Percentiles rank a stretch among this genome's conserved stretches.
Conservation (phyloP, 2,888 invertebrate species). For the Frankliniella intonsa region DNA sequence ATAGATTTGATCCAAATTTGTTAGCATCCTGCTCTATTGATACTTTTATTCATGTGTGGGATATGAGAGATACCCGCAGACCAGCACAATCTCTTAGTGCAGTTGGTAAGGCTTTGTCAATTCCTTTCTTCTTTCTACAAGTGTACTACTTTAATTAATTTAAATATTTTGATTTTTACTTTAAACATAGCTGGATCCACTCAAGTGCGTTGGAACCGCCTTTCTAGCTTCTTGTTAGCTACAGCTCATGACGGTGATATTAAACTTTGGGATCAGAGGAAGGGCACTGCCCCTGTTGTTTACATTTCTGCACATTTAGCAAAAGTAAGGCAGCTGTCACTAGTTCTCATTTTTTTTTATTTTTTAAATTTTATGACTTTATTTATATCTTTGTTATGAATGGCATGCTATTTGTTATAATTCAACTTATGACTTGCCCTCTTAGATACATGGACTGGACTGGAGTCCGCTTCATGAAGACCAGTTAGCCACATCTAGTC, state of each 20-base stretch:
- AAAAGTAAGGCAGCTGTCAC: slow-evolving; percentile 45
- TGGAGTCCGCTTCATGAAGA: slow-evolving; percentile 86
- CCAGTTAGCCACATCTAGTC: slow-evolving; percentile 85
- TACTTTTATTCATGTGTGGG: slow-evolving; percentile 91
- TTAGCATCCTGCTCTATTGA: slow-evolving; percentile 90
- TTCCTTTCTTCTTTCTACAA: slow-evolving; percentile 11
- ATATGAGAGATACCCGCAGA: slow-evolving; percentile 76
- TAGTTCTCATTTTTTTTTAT: slow-evolving; percentile 30
- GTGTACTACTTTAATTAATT: not conserved
- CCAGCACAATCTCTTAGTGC: slow-evolving; percentile 81
- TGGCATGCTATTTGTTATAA: slow-evolving; percentile 19
- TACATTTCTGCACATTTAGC: slow-evolving; percentile 90
- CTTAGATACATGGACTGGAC: slow-evolving; percentile 86
- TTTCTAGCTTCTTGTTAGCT: slow-evolving; percentile 76
- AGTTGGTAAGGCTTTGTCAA: slow-evolving; percentile 60
- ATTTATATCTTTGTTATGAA: not conserved
- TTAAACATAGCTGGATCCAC: slow-evolving; percentile 71
- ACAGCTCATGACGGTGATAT: slow-evolving; percentile 95
- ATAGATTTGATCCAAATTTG: slow-evolving; percentile 67
- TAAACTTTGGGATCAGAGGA: slow-evolving; percentile 91
- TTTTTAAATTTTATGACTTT: slow-evolving; percentile 5
- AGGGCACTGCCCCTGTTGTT: slow-evolving; percentile 78
- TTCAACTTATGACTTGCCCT: slow-evolving; percentile 37
- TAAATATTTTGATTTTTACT: not conserved
- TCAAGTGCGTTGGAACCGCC: slow-evolving; percentile 90